Evolutionary conservation across 2,113 vertebrate genomes (phyloP).

Genomic region (Lasiurus cinereus): DNA sequence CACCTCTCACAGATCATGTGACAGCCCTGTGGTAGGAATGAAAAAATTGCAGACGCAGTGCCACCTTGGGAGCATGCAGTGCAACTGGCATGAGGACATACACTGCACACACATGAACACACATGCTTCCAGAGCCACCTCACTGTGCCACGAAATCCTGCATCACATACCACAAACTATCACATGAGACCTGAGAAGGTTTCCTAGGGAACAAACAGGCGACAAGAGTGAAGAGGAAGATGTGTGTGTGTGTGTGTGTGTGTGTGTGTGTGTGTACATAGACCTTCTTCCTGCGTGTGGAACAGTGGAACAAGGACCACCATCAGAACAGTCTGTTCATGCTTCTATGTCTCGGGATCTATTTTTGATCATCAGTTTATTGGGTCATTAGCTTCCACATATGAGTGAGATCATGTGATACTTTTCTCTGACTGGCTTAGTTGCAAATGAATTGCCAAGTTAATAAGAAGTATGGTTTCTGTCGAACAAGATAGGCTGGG

Average conservation of each 20-base stretch:
- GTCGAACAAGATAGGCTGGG: too few relatives aligned
- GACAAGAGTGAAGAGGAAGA: neutral
- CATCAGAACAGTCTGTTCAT: neutral
- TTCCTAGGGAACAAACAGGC: neutral
- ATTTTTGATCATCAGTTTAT: too few relatives aligned
- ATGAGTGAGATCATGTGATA: too few relatives aligned
- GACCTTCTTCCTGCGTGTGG: neutral
- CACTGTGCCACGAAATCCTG: neutral
- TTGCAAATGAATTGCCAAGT: too few relatives aligned
- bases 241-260: too few relatives aligned
- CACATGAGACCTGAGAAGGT: neutral
- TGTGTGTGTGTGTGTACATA: neutral
- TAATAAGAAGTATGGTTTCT: too few relatives aligned
- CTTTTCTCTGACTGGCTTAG: too few relatives aligned
- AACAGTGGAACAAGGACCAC: neutral
- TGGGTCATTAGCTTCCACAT: too few relatives aligned
- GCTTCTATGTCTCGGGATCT: too few relatives aligned
- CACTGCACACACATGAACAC: neutral
- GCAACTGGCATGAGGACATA: neutral
- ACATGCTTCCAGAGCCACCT: neutral
- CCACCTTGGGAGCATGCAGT: constrained; percentile 12
- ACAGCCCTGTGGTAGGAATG: constrained; percentile 37
- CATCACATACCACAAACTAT: neutral
- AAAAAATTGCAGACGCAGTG: neutral
- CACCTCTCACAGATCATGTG: constrained; percentile 1